A percentile compares a stretch with the other conserved stretches of the same genome.
These are phyloP conservation scores for Vanacampus margaritifer DNA, from an alignment of 2,113 vertebrate genomes.

Conservation along the genomic window DNA sequence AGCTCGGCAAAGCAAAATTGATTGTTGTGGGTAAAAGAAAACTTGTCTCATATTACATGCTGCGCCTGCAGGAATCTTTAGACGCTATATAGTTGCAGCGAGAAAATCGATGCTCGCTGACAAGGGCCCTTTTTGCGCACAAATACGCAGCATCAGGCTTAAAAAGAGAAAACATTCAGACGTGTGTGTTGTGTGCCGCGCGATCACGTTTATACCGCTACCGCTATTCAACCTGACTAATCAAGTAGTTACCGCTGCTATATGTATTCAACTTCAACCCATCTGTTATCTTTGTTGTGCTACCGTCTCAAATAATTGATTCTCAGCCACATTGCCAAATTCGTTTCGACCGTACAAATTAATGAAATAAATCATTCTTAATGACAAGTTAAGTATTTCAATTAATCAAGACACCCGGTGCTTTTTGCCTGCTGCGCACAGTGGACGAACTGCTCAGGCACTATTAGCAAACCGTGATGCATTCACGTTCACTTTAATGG, in stretches of 20 bases:
- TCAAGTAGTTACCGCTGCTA: background rate
- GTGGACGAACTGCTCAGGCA: slow-evolving; percentile 21
- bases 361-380: slow-evolving; percentile 74
- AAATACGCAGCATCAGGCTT: slow-evolving; percentile 27
- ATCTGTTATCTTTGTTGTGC: slow-evolving; percentile 35
- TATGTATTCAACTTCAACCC: background rate
- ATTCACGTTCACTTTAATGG: background rate
- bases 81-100: slow-evolving; percentile 34
- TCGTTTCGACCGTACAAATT: slow-evolving; percentile 61
- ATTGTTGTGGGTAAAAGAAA: slow-evolving; percentile 60
- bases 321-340: slow-evolving; percentile 56
- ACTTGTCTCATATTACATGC: slow-evolving; percentile 64
- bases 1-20: slow-evolving; percentile 57
- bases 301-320: slow-evolving; percentile 66
- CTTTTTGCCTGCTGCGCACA: slow-evolving; percentile 28
- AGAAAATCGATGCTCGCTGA: slow-evolving; percentile 59
- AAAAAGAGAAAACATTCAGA: slow-evolving; percentile 22
- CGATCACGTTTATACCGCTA: slow-evolving; percentile 14
- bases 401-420: slow-evolving; percentile 67
- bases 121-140: slow-evolving; percentile 34
- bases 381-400: slow-evolving; percentile 75
- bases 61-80: slow-evolving; percentile 45
- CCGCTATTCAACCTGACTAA: slow-evolving; percentile 19
- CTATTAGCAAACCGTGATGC: slow-evolving; percentile 23
- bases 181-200: slow-evolving; percentile 9